A percentile compares a stretch with the other conserved stretches of the same genome.
These are phyloP conservation scores for Anabas testudineus DNA, from an alignment of 2,797 vertebrate genomes.

Conservation along the genomic window DNA sequence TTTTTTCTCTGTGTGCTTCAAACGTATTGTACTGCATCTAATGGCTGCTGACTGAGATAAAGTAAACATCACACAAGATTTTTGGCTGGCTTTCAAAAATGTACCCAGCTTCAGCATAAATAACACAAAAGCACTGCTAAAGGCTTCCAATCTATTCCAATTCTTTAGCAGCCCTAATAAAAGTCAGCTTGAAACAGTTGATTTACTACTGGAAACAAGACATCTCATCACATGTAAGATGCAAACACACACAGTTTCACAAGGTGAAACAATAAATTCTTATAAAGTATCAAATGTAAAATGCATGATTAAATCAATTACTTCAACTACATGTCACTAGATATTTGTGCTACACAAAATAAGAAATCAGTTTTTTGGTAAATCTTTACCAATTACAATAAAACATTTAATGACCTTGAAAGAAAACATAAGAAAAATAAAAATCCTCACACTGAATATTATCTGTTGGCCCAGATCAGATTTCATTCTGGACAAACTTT, in stretches of 20 bases:
- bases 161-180: too few species aligned
- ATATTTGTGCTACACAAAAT: too few species aligned
- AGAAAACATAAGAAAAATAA: conserved; percentile 4
- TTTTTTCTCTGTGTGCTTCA: conserved; percentile 32
- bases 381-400: too few species aligned
- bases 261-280: too few species aligned
- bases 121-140: not conserved
- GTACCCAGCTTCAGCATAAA: conserved; percentile 25
- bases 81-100: conserved; percentile 64
- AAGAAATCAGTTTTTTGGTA: too few species aligned
- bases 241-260: too few species aligned
- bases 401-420: conserved; percentile 30
- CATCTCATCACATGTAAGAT: too few species aligned
- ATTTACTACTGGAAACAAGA: too few species aligned
- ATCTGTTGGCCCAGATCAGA: not conserved
- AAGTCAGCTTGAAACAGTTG: not conserved
- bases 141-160: not conserved
- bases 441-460: conserved; percentile 9
- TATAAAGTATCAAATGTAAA: too few species aligned
- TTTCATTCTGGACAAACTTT: not conserved
- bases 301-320: too few species aligned
- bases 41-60: conserved; percentile 60
- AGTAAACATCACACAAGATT: conserved; percentile 50
- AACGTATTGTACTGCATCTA: conserved; percentile 39
- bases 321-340: too few species aligned